Percentiles rank a stretch among this genome's conserved stretches.
phyloP scores from a whole-genome alignment of 2,797 vertebrate genomes.

The Threskiornis aethiopicus region DNA sequence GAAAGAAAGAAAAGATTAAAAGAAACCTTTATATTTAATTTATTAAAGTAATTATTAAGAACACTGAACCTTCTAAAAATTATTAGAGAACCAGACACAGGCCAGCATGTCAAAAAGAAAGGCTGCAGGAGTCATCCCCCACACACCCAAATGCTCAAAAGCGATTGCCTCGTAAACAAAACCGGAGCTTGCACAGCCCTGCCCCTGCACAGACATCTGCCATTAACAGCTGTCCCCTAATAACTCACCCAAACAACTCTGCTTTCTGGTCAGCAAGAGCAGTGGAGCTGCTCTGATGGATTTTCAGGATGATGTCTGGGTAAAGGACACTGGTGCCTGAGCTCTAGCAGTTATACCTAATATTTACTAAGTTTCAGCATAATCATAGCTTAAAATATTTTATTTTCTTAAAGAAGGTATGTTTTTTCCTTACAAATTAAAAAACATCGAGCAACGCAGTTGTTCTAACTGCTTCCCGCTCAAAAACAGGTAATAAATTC shows the following conservation, averaged over 20 bases:
- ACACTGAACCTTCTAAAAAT: neutral
- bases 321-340: neutral
- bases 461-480: neutral
- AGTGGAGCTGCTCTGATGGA: neutral
- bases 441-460: neutral
- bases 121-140: neutral
- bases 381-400: neutral
- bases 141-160: neutral
- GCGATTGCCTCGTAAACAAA: neutral
- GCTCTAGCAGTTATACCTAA: neutral
- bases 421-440: neutral
- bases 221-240: slow-evolving; percentile 5
- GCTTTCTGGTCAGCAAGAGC: neutral
- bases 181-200: neutral
- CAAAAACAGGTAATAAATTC: neutral
- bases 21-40: neutral
- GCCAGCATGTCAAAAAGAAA: neutral
- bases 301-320: neutral
- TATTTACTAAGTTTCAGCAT: neutral
- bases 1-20: neutral
- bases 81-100: neutral
- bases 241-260: neutral
- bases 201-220: slow-evolving; percentile 19
- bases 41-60: neutral
- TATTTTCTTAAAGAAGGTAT: neutral